Evolutionary conservation across 2,113 vertebrate genomes (phyloP).

Genomic region (Ptyas mucosa): DNA sequence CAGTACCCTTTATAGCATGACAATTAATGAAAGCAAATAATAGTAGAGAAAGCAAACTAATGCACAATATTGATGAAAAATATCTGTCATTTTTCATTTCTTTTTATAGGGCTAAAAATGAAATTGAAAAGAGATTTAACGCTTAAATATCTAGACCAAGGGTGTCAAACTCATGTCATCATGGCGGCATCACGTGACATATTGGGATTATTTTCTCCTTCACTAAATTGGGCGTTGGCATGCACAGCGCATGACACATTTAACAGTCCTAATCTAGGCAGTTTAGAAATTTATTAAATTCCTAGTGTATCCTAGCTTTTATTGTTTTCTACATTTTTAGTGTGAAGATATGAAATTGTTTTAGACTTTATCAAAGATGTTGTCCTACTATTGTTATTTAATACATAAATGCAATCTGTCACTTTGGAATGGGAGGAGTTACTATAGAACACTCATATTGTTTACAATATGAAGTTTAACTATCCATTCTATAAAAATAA

Average conservation of each 20-base stretch:
- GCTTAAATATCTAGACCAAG: neutral
- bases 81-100: neutral
- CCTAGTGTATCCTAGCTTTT: neutral
- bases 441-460: neutral
- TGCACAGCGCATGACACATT: too few relatives aligned
- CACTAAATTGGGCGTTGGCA: too few relatives aligned
- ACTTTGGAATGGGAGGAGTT: neutral
- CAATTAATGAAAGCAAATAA: constrained; percentile 14
- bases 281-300: neutral
- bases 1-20: neutral
- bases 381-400: neutral
- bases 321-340: neutral
- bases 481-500: neutral
- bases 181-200: too few relatives aligned
- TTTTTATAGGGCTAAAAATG: neutral
- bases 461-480: neutral
- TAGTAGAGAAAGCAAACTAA: neutral
- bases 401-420: neutral
- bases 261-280: neutral
- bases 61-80: neutral
- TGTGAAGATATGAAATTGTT: neutral
- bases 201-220: too few relatives aligned
- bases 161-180: too few relatives aligned
- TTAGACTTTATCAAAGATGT: neutral
- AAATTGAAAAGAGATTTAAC: neutral